Evolutionary conservation across 2,797 vertebrate species (phyloP), one percentile per base, ranked within the genome.

Genomic region (Odontamblyopus rebecca): DNA sequence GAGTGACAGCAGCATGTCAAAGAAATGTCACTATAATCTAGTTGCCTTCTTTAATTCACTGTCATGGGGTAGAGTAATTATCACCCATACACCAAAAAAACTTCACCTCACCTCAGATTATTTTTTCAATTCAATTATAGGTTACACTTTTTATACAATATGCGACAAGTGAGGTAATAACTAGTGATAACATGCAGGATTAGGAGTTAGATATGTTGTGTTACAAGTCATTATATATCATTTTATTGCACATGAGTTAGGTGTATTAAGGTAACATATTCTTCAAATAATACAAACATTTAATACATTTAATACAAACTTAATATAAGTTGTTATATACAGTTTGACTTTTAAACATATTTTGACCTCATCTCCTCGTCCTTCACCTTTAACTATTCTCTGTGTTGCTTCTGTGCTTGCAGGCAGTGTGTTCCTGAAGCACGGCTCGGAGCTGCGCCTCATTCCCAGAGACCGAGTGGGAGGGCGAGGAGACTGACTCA

Each of bases 351-450:
- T 57, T 54, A 6, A 54, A 13, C 54, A 26, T 11, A 57, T 12
- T 57, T 57, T 26, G 54, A 3, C 23, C 23, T 57, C 23, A n/a
- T 19, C 8, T 35, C 19, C 2, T 8, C 18, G 1, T 64, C 12
- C n/a, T 51, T 65, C 12, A 60, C 69, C 57, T 57, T 66, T 73
- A 80, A 78, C 53, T 67, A 60, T 69, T 71, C 61, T 72, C 78
- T 26, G 23, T 50, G 23, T 6, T 32, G 18, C 63, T 73, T 54
- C 44, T 84, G 73, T 88, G 83, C n/a, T 88, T 85, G 26, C 88
- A 99, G 98, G 98, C 86, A 99, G 97, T 50, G 96, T 99, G 84
- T 99, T 99, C 89, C 91, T 99, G 67, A 99, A 99, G 83, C 96
- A 99, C 18, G 98, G 97, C 67, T 98, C 98, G 30, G 97, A 99